These are phyloP conservation scores for Gonatopus flavifemur DNA, from an alignment of 1,140 invertebrate species.

Conservation along the genomic window DNA sequence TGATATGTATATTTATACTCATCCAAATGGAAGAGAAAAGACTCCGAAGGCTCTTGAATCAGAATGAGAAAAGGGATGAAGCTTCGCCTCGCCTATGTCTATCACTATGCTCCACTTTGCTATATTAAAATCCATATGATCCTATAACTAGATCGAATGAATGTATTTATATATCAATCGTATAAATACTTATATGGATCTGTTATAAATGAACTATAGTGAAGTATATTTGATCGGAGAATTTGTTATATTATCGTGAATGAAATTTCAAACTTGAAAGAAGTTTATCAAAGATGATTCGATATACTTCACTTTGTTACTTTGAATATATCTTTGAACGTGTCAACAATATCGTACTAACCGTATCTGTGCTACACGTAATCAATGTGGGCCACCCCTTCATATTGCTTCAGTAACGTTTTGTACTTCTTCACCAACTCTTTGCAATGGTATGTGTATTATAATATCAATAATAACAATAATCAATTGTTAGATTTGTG, in stretches of 20 bases:
- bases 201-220: too few relatives aligned
- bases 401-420: slow-evolving; percentile 55
- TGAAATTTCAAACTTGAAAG: too few relatives aligned
- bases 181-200: slow-evolving; percentile 22
- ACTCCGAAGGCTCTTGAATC: slow-evolving; percentile 47
- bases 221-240: too few relatives aligned
- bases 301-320: too few relatives aligned
- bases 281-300: too few relatives aligned
- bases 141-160: slow-evolving; percentile 4
- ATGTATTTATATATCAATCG: slow-evolving; percentile 19
- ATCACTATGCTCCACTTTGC: slow-evolving; percentile 57
- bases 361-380: slow-evolving; percentile 56
- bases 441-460: too few relatives aligned
- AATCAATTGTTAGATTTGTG: too few relatives aligned
- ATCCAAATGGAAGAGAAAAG: too few relatives aligned
- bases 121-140: slow-evolving; percentile 36
- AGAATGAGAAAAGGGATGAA: slow-evolving; percentile 44
- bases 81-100: slow-evolving; percentile 59
- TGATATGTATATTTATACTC: too few relatives aligned
- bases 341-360: slow-evolving; percentile 47
- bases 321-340: too few relatives aligned
- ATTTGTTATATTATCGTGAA: too few relatives aligned
- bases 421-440: slow-evolving; percentile 41
- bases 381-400: slow-evolving; percentile 56
- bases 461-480: too few relatives aligned